phyloP scores from a whole-genome alignment of 2,797 vertebrate species.

The Sebastes steindachneri region DNA sequence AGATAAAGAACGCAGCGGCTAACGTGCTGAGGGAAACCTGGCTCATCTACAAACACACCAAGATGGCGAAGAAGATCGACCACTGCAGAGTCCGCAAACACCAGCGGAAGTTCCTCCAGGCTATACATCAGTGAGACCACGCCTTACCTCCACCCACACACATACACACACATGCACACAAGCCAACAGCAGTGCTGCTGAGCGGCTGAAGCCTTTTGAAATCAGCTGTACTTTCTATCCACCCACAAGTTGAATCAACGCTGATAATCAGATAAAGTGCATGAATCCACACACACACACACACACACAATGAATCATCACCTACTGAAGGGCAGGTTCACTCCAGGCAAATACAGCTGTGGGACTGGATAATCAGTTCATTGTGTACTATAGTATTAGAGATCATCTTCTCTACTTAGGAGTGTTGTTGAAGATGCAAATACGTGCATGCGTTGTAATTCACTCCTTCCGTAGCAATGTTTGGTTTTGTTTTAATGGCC shows the following conservation, averaged over 20 bases:
- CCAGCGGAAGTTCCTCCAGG: slow-evolving; percentile 99
- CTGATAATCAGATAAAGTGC: slow-evolving; percentile 68
- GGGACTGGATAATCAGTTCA: slow-evolving; percentile 40
- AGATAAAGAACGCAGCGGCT: slow-evolving; percentile 99
- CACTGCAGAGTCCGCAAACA: slow-evolving; percentile 98
- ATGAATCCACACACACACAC: slow-evolving; percentile 33
- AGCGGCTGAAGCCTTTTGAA: slow-evolving; percentile 51
- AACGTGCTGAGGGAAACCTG: slow-evolving; percentile 99
- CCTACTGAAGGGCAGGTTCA: slow-evolving; percentile 55
- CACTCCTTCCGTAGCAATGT: background rate
- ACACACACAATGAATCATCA: slow-evolving; percentile 62
- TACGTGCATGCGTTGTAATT: background rate
- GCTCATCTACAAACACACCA: slow-evolving; percentile 99
- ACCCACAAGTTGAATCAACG: slow-evolving; percentile 66
- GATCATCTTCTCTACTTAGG: slow-evolving; percentile 25
- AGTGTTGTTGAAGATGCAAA: slow-evolving; percentile 5
- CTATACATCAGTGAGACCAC: slow-evolving; percentile 97
- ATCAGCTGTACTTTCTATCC: slow-evolving; percentile 65
- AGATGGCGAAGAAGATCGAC: slow-evolving; percentile 98
- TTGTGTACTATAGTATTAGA: slow-evolving; percentile 33
- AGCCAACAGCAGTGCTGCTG: slow-evolving; percentile 2
- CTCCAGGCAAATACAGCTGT: slow-evolving; percentile 58
- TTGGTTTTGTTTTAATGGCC: background rate
- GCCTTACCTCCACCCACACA: slow-evolving; percentile 14
- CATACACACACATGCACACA: background rate